Conservation (phyloP, 1,140 invertebrate species). For the Aleiodes sp. region DNA sequence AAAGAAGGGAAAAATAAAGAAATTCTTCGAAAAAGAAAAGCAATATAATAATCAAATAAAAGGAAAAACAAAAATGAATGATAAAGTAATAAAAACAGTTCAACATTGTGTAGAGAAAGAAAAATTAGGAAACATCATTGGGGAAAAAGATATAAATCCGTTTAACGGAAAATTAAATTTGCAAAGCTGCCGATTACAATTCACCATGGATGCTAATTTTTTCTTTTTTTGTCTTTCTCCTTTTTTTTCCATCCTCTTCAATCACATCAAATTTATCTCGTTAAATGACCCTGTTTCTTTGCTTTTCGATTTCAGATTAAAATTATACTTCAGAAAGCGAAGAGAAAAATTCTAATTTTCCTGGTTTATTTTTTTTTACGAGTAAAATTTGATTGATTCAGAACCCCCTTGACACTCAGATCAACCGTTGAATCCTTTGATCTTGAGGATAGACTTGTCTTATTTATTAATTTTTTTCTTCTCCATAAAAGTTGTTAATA, state of each 20-base stretch:
- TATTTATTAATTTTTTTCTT: conserved; percentile 14
- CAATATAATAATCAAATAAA: conserved; percentile 44
- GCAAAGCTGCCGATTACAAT: conserved; percentile 7
- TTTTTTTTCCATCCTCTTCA: background rate
- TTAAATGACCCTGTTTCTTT: conserved; percentile 23
- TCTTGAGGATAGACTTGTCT: background rate
- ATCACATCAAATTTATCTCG: conserved; percentile 19
- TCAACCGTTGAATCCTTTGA: background rate
- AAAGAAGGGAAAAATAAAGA: conserved; percentile 37
- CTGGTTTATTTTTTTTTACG: conserved; percentile 18
- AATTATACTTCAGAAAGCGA: conserved; percentile 28
- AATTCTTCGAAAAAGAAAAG: conserved; percentile 31
- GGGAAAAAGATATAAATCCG: conserved; percentile 41
- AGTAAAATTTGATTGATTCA: conserved; percentile 1
- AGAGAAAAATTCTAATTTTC: background rate
- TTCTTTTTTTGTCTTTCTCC: background rate
- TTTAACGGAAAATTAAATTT: conserved; percentile 46
- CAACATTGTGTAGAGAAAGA: conserved; percentile 54
- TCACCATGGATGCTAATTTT: conserved; percentile 5
- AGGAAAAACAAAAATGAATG: conserved; percentile 36
- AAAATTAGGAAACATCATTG: conserved; percentile 55
- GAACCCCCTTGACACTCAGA: background rate
- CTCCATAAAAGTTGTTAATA: background rate
- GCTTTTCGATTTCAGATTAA: too few relatives aligned
- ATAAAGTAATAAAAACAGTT: conserved; percentile 47